Evolutionary conservation across 2,888 invertebrate genomes (phyloP), one percentile per base, ranked within the genome.

Genomic region (Volucella inflata): DNA sequence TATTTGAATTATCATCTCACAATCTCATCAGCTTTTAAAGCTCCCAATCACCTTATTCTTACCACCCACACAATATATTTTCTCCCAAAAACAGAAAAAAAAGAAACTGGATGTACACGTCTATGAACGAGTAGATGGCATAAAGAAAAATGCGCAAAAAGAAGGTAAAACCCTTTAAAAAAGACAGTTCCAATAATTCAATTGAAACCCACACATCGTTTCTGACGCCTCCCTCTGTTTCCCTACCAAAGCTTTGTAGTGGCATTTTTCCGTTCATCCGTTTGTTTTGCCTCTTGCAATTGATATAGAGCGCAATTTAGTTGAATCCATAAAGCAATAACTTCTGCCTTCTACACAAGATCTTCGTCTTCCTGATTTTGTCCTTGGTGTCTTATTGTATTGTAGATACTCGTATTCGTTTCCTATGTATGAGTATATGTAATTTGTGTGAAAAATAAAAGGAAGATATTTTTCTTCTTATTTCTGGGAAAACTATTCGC

Each of bases 321-420:
- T 84, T 84, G 83, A 79, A 84, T 84, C 70, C 74, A 84, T 84
- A 79, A 74, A 79, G 79, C 79, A 84, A 84, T 84, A 84, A 79
- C 74, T 79, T 74, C 42, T 57, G 55, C 72, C 38, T 53, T n/a
- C 10, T 75, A 68, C 74, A 60, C 68, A 72, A 68, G 53, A 48
- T 53, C 48, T 62, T 14, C 50, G 57, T n/a, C 16, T 40, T 62
- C 38, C 44, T 48, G 44, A n/a, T 55, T 46, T 50, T 21, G 17
- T 12, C 51, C 16, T 40, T 59, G 2, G 14, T 51, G 14, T 65
- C 16, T 40, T 51, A 38, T 17, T 30, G 38, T 51, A 38, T 17
- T 6, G 6, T 30, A 30, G 30, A 30, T 6, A 30, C 30, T 30
- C 30, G 30, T 30, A 30, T 30, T 30, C 30, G 30, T 30, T 30